Evolutionary conservation across 2,797 vertebrate genomes (phyloP), one percentile per base, ranked within the genome.

Genomic region (Notolepis coatsorum): DNA sequence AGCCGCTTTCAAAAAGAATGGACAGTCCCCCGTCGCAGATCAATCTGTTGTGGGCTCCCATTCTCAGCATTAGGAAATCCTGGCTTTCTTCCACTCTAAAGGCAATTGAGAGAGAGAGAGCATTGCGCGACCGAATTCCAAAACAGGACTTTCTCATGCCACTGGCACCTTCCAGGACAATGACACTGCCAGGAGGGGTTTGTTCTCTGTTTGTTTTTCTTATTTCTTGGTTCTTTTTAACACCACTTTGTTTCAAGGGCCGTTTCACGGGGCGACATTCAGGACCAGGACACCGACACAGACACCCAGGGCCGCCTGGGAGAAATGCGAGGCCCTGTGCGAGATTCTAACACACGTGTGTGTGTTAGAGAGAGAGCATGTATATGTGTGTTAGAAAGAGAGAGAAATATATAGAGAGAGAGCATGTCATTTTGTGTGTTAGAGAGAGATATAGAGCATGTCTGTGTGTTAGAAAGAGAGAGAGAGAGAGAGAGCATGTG

Each of bases 11-110:
- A 86, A 91, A 87, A 75, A 84, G 89, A 93, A 93, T 92, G 73
- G 86, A 88, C 74, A 56, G 84, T 92, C 92, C 92, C 92, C 67
- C 63, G 91, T 48, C 83, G 88, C 83, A 86, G 77, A 93, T 93
- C 89, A 93, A 93, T 93, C 90, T 92, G 91, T 93, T 92, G 79
- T 83, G 88, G 89, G 74, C 84, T 91, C 85, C 82, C 81, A 89
- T 88, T 92, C 89, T 87, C 67, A 48, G 69, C 85, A 84, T 91
- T 91, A 92, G 91, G 92, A 94, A 93, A 93, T 94, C 91, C 92
- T 93, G 92, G 89, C 92, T 92, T 93, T 93, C 90, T 91, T 91
- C 80, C 61, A 69, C 75, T 79, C 51, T 46, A 73, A 79, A 86
- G 67, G 84, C 84, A 77, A 84, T 84, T 54, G 47, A 87, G 84